Base-by-base conservation (phyloP, 2,888 invertebrate genomes). In the Brenthis ino region DNA sequence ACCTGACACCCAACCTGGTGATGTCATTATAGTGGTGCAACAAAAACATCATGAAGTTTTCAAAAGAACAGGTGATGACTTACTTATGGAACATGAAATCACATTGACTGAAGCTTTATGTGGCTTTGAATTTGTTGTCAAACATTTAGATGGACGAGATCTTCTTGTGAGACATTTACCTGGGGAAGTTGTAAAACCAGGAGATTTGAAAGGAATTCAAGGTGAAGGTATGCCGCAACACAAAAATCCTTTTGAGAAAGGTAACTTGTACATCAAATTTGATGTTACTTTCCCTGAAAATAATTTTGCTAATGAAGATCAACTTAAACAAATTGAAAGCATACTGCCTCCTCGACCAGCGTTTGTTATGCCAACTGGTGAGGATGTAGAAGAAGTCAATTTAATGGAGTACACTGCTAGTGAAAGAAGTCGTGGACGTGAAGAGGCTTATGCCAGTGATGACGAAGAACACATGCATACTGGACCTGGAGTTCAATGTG, bases 221-320 rank as follows among this genome's bases (percentile, higher is more conserved):
- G 96, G 96, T 6, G 98, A 98, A 87, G 99, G 99, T 28, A 99
- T 99, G 98, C 99, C 99, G 1, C 93, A 95, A 51, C 95, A 95
- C 79, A 96, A 96, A 83, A 96, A 96, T 86, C 97, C 97, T 6
- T 96, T 96, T 84, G 96, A 97, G 79, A 96, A 95, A 83, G 99
- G 99, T 65, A 96, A 97, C 86, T 91, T 99, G 63, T 96, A 96
- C 82, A 94, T 99, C 67, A 96, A 96, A 78, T 98, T 99, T 93
- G 95, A 96, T 79, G 95, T 99, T 65, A 94, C 94, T 71, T 98
- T 98, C 89, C 99, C 99, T 55, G 94, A 95, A 54, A 95, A 95
- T 77, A 94, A 97, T 82, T 98, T 98, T 91, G 94, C 96, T 48
- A 94, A 94, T 73, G 95, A 95, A 75, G 94, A 94, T 65, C 94